These are phyloP conservation scores for Spinus pinus DNA, from an alignment of 2,797 vertebrate genomes.

Conservation along the genomic window DNA sequence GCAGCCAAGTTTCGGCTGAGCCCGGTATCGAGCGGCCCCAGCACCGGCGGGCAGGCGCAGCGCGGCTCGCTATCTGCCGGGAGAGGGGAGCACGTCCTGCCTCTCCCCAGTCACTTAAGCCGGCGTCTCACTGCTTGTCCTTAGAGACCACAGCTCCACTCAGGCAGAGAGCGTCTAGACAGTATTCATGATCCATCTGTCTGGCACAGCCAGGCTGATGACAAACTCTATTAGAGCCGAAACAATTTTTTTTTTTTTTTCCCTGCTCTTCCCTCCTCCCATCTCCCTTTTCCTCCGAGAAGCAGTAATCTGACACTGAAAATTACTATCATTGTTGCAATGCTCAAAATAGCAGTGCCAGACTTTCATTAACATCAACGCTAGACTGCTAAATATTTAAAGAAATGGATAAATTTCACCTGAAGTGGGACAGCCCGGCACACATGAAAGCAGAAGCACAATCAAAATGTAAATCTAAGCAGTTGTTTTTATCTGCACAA, in stretches of 20 bases:
- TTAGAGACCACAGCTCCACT: constrained; percentile 81
- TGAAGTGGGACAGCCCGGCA: constrained; percentile 74
- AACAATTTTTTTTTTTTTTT: constrained; percentile 74
- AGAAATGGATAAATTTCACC: constrained; percentile 85
- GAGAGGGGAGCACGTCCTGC: constrained; percentile 70
- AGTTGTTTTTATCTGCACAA: constrained; percentile 63
- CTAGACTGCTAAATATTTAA: constrained; percentile 97
- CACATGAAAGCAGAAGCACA: constrained; percentile 71
- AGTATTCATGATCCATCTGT: constrained; percentile 98
- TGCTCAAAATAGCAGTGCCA: constrained; percentile 85
- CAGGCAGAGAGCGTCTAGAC: constrained; percentile 92
- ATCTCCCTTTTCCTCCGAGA: constrained; percentile 73
- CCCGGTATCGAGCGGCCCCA: constrained; percentile 22
- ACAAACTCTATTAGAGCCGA: constrained; percentile 90
- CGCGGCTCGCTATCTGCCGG: constrained; percentile 67
- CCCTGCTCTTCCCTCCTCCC: constrained; percentile 68
- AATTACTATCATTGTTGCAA: constrained; percentile 89
- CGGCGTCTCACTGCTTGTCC: constrained; percentile 76
- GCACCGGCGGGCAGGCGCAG: constrained; percentile 41
- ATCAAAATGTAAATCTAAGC: constrained; percentile 75
- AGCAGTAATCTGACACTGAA: constrained; percentile 87
- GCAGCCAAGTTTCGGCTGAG: constrained; percentile 22
- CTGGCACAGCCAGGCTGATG: constrained; percentile 87
- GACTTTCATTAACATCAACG: constrained; percentile 93
- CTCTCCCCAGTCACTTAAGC: constrained; percentile 79